Evolutionary conservation across 1,140 invertebrate species (phyloP), one percentile per base, ranked within the genome.

Genomic region (Dolichoris vasculosae): DNA sequence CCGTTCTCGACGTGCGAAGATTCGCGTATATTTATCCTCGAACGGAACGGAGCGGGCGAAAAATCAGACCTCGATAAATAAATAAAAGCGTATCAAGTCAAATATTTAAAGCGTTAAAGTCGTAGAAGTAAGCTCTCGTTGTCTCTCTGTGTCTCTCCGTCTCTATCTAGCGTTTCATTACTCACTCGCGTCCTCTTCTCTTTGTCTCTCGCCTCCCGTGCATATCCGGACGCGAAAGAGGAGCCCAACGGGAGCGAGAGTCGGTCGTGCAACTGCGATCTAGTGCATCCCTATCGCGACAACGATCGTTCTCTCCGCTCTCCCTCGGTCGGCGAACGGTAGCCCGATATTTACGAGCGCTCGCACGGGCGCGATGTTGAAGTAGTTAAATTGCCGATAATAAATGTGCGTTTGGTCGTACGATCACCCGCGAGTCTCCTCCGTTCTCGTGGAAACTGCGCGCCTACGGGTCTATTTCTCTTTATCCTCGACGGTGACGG

Each of bases 301-400:
- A 90, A 88, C 89, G 90, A 93, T 93, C 91, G 90, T 90, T 46
- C 26, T 40, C 55, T 17, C 30, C 23, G 32, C 43, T 35, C 26
- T 32, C 46, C n/a, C 4, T 8, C 15, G 0, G 30, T 26, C 51
- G 30, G 86, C 76, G 83, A 87, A 90, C 90, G 88, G 90, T 91
- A 89, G 90, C 89, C 32, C 15, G 76, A 89, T 92, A 92, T 93
- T 92, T 93, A 93, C 89, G 89, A 86, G 82, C 87, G 67, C 64
- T 87, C 46, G 87, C 78, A 59, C 88, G 88, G 83, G 73, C 75
- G 86, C 89, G 89, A 91, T 90, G 90, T 91, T 90, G 89, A 91
- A 92, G 90, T 89, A 90, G 90, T 92, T 91, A 91, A 92, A 92
- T 92, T 89, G 90, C 89, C 89, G 89, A 92, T 92, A 92, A 91